phyloP scores from a whole-genome alignment of 1,140 invertebrate genomes.

The Zaprionus capensis region DNA sequence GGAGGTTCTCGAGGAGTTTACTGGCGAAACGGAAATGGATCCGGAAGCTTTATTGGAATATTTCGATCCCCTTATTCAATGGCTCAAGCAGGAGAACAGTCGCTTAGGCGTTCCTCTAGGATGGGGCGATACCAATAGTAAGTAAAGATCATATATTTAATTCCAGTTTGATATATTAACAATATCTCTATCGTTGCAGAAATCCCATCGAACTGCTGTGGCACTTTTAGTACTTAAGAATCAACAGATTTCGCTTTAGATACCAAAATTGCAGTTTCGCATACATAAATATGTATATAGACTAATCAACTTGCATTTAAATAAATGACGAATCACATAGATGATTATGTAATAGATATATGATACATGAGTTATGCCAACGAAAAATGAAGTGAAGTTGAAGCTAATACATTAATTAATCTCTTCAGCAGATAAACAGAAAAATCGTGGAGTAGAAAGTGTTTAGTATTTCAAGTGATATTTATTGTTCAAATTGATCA shows the following conservation, averaged over 20 bases:
- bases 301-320: background rate
- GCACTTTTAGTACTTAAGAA: slow-evolving; percentile 61
- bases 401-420: too few species aligned
- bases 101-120: slow-evolving; percentile 70
- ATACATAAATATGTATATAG: background rate
- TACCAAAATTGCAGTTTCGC: background rate
- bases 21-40: slow-evolving; percentile 85
- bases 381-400: too few species aligned
- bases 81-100: slow-evolving; percentile 80
- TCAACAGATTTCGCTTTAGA: background rate
- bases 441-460: background rate
- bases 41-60: slow-evolving; percentile 82
- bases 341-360: background rate
- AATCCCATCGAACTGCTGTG: slow-evolving; percentile 66
- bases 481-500: slow-evolving; percentile 50
- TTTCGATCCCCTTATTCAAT: slow-evolving; percentile 83
- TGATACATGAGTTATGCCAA: background rate
- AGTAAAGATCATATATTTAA: slow-evolving; percentile 30
- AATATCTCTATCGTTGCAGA: slow-evolving; percentile 43
- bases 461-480: slow-evolving; percentile 39
- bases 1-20: slow-evolving; percentile 86
- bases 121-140: slow-evolving; percentile 72
- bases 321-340: background rate
- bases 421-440: background rate
- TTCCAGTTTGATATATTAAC: background rate